Conservation (phyloP, 2,797 vertebrate genomes). For the Mus spretus region DNA sequence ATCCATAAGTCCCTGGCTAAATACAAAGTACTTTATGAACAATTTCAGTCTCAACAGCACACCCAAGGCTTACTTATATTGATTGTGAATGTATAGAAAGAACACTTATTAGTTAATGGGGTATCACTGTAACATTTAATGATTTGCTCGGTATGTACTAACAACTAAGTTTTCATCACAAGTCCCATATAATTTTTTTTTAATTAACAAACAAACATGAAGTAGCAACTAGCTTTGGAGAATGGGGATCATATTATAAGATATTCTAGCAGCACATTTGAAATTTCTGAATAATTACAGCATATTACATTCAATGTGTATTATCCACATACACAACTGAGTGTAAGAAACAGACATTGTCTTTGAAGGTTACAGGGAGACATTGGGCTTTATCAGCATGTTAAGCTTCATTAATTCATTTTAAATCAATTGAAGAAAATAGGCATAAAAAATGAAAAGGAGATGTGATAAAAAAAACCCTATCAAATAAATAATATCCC, state of each 20-base stretch:
- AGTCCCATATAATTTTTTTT: background rate
- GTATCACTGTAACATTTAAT: background rate
- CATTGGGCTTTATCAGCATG: background rate
- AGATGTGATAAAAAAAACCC: background rate
- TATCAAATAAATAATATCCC: background rate
- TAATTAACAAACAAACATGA: background rate
- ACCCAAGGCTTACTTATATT: background rate
- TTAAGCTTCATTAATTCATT: background rate
- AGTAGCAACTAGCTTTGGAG: background rate
- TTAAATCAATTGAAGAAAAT: background rate
- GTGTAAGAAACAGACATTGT: background rate
- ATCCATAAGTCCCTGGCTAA: background rate
- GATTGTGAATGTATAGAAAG: background rate
- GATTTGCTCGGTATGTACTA: background rate
- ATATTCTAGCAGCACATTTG: background rate
- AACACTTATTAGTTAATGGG: background rate
- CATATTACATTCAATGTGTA: background rate
- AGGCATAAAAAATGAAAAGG: background rate
- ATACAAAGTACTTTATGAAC: background rate
- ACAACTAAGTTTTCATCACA: background rate
- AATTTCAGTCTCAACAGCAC: background rate
- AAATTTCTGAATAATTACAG: background rate
- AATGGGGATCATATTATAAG: background rate
- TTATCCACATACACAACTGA: background rate
- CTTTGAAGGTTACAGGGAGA: background rate